Evolutionary conservation across 2,113 vertebrate genomes (phyloP).

Genomic region (Gymnocephalus cernua): DNA sequence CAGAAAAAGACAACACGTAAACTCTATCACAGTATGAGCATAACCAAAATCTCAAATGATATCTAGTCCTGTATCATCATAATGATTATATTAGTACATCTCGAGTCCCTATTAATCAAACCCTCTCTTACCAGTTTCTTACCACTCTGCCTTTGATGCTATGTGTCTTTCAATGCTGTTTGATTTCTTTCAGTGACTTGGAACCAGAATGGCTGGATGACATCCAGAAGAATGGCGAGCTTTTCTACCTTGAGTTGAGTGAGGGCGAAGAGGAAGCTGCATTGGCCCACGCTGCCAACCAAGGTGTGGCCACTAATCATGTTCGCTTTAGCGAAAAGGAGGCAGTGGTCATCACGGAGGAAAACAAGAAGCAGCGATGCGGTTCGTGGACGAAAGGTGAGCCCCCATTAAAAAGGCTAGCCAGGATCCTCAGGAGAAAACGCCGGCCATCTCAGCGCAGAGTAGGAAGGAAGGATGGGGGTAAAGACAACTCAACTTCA

Average conservation of each 20-base stretch:
- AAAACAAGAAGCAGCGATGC: slow-evolving; percentile 72
- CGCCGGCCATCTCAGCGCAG: slow-evolving; percentile 77
- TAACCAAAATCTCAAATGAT: background rate
- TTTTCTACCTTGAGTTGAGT: slow-evolving; percentile 96
- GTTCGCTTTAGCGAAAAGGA: slow-evolving; percentile 94
- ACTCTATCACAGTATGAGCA: background rate
- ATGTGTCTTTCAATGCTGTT: background rate
- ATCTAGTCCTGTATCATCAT: background rate
- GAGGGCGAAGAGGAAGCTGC: slow-evolving; percentile 91
- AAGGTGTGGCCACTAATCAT: slow-evolving; percentile 86
- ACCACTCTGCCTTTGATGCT: background rate
- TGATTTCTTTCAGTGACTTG: slow-evolving; percentile 86
- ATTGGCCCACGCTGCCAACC: slow-evolving; percentile 78
- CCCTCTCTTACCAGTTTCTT: background rate
- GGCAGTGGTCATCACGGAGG: slow-evolving; percentile 90
- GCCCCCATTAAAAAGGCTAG: slow-evolving; percentile 87
- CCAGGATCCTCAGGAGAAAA: slow-evolving; percentile 90
- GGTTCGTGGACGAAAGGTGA: slow-evolving; percentile 78
- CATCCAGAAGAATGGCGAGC: slow-evolving; percentile 94
- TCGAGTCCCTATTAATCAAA: background rate
- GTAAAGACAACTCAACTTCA: slow-evolving; percentile 42
- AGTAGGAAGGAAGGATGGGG: slow-evolving; percentile 63
- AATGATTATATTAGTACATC: background rate
- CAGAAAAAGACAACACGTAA: background rate
- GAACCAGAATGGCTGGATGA: slow-evolving; percentile 96